These are phyloP conservation scores for Caenorhabditis brenneri DNA, from an alignment of 1,140 invertebrate species.

Conservation along the genomic window DNA sequence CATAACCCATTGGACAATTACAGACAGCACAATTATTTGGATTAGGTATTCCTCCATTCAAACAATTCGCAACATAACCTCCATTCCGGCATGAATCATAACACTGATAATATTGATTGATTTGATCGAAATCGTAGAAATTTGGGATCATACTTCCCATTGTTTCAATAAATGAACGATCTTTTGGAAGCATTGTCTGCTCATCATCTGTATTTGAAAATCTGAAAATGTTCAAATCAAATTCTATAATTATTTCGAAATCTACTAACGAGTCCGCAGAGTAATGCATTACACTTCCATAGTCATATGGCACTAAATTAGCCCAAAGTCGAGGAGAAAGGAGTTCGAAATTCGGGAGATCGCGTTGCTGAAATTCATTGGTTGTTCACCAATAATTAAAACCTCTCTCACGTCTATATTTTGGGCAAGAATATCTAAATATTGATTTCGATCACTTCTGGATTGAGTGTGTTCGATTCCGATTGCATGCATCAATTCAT, in stretches of 20 bases:
- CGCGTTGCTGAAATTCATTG: background rate
- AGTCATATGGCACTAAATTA: conserved; percentile 17
- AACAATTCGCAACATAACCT: background rate
- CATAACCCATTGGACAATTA: conserved; percentile 27
- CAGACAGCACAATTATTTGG: conserved; percentile 31
- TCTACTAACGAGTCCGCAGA: conserved; percentile 15
- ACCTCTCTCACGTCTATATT: conserved; percentile 28
- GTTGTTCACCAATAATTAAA: too few species aligned
- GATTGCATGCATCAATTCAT: conserved; percentile 72
- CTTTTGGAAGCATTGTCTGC: conserved; percentile 40
- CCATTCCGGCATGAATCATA: background rate
- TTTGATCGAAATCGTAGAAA: conserved; percentile 37
- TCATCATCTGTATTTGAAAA: conserved; percentile 33
- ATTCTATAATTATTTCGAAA: background rate
- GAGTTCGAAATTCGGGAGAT: conserved; percentile 13
- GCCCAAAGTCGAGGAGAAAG: conserved; percentile 13
- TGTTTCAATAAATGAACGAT: conserved; percentile 6
- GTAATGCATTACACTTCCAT: conserved; percentile 42
- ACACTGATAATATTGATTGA: conserved; percentile 29
- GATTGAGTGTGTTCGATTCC: conserved; percentile 66
- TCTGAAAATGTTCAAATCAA: background rate
- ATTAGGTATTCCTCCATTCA: background rate
- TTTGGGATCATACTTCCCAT: conserved; percentile 34
- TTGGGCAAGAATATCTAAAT: conserved; percentile 28
- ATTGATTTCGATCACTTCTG: conserved; percentile 57